These are phyloP conservation scores for Dugesia japonica DNA, from an alignment of 2,888 invertebrate genomes.

Conservation along the genomic window DNA sequence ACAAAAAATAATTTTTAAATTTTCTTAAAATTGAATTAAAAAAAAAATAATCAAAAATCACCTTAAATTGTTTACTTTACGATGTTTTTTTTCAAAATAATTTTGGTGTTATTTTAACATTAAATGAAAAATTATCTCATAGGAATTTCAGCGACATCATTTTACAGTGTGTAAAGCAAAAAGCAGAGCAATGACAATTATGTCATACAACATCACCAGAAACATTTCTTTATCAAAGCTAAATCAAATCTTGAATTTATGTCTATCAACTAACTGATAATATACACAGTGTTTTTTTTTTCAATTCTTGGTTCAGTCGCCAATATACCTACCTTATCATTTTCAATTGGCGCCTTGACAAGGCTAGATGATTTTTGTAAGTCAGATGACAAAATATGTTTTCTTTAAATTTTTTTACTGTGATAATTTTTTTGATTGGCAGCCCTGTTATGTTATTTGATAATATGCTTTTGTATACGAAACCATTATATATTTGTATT, in stretches of 20 bases:
- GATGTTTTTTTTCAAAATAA: not conserved
- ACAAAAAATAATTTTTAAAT: not conserved
- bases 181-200: not conserved
- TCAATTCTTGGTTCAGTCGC: not conserved
- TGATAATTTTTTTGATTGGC: not conserved
- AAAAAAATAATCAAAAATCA: not conserved
- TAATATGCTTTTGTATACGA: not conserved
- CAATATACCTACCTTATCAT: constrained; percentile 17
- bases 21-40: not conserved
- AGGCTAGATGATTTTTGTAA: not conserved
- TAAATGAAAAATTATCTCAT: not conserved
- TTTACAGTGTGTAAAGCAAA: not conserved
- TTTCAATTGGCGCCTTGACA: constrained; percentile 13
- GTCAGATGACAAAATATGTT: not conserved
- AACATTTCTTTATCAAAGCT: not conserved
- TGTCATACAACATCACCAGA: not conserved
- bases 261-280: constrained; percentile 20
- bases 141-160: not conserved
- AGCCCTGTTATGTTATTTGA: not conserved
- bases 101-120: constrained; percentile 13
- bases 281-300: not conserved
- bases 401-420: not conserved
- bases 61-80: constrained; percentile 9
- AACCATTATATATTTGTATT: too few relatives aligned
- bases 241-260: not conserved